Conservation (phyloP, 2,113 vertebrate genomes). For the Hiodon alosoides region DNA sequence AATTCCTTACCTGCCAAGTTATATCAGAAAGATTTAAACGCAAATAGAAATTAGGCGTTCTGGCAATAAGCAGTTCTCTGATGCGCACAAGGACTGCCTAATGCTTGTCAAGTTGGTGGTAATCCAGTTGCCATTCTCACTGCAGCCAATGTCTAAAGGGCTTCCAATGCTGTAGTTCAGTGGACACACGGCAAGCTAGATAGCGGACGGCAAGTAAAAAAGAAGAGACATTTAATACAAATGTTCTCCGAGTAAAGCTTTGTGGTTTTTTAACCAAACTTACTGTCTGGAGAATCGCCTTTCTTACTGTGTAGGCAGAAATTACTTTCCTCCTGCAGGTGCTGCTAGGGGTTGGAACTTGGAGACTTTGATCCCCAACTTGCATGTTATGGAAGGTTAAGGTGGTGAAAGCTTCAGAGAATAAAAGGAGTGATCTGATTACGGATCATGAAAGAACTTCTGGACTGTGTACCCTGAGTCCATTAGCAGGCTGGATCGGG, state of each 20-base stretch:
- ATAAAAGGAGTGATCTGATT: neutral
- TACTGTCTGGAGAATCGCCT: neutral
- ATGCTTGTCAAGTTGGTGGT: too few relatives aligned
- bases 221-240: too few relatives aligned
- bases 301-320: neutral
- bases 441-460: neutral
- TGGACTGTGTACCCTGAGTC: neutral
- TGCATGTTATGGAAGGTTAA: neutral
- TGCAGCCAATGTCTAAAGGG: too few relatives aligned
- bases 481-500: too few relatives aligned
- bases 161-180: too few relatives aligned
- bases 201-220: too few relatives aligned
- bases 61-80: neutral
- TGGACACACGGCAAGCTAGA: too few relatives aligned
- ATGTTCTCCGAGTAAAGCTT: too few relatives aligned
- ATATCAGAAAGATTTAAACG: slow-evolving; percentile 11
- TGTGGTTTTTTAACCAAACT: too few relatives aligned
- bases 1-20: neutral
- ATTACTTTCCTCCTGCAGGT: neutral
- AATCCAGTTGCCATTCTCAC: too few relatives aligned
- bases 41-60: slow-evolving; percentile 12
- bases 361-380: slow-evolving; percentile 2
- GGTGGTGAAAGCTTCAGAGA: slow-evolving; percentile 5
- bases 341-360: neutral
- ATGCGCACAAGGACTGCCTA: neutral